Evolutionary conservation across 2,113 vertebrate genomes (phyloP), one percentile per base, ranked within the genome.

Genomic region (Etheostoma spectabile): DNA sequence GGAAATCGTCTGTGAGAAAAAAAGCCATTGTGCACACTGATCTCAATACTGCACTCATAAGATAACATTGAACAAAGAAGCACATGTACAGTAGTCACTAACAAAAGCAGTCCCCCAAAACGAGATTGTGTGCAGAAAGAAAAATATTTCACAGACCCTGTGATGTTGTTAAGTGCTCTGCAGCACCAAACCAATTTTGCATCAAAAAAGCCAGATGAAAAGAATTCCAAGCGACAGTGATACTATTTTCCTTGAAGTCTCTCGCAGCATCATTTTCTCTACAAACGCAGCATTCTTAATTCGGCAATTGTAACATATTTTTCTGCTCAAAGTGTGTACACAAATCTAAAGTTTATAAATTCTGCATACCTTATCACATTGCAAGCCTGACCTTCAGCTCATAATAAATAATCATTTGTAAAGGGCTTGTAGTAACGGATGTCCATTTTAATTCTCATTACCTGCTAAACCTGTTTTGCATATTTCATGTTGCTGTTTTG

Each of bases 141-240:
- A 74, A 83, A 77, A 78, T 79, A 79, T 86, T 82, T 59, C 84
- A 80, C 80, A 77, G 68, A 83, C 67, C 45, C 86, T 85, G 66
- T 86, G 85, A 92, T 92, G 83, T 80, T 90, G 85, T 88, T 86
- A 87, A 92, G 93, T 90, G 88, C 85, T 80, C 71, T 5, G 78
- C 86, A 86, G 73, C 80, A 90, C 80, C 67, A 88, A 91, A 92
- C 85, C 91, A 92, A 92, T 92, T 93, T 91, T 86, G 86, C 85
- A 92, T 92, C 85, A 94, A 92, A 93, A 89, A 76, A 77, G 74
- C 68, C 51, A 88, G 83, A 92, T 93, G 86, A 92, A 91, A 93
- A 88, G 85, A 79, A 90, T 87, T 75, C 87, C 77, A 77, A 81
- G 87, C 11, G 65, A 89, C 90, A 90, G 84, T 84, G 70, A 90